phyloP scores from a whole-genome alignment of 2,113 vertebrate species.

The Forbesichthys agassizii region DNA sequence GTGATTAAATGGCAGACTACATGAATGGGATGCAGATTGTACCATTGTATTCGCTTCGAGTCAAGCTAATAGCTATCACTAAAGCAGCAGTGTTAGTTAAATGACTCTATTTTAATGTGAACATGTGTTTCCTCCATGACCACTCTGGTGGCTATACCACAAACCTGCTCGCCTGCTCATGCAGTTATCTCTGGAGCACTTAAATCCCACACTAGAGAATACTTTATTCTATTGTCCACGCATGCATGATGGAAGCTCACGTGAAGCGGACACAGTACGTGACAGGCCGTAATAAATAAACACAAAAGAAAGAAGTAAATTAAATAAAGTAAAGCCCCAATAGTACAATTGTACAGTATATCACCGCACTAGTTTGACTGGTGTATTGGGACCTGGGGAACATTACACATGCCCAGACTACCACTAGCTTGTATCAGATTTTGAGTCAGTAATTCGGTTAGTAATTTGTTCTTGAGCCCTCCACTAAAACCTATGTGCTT shows the following conservation, averaged over 20 bases:
- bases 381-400: background rate
- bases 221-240: conserved; percentile 49
- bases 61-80: too few species aligned
- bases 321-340: conserved; percentile 44
- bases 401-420: conserved; percentile 23
- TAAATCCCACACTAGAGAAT: conserved; percentile 33
- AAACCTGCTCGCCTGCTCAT: conserved; percentile 17
- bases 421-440: conserved; percentile 12
- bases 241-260: conserved; percentile 50
- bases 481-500: conserved; percentile 51
- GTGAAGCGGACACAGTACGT: conserved; percentile 35
- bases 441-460: conserved; percentile 61
- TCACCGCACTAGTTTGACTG: too few species aligned
- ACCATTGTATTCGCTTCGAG: too few species aligned
- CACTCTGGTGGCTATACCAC: background rate
- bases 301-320: too few species aligned
- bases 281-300: background rate
- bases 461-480: conserved; percentile 64
- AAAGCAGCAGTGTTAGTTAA: too few species aligned
- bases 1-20: too few species aligned
- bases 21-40: too few species aligned
- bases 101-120: too few species aligned
- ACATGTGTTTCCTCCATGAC: too few species aligned
- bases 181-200: conserved; percentile 16
- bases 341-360: conserved; percentile 28